Evolutionary conservation across 2,797 vertebrate species (phyloP).

Genomic region (Rousettus madagascariensis): DNA sequence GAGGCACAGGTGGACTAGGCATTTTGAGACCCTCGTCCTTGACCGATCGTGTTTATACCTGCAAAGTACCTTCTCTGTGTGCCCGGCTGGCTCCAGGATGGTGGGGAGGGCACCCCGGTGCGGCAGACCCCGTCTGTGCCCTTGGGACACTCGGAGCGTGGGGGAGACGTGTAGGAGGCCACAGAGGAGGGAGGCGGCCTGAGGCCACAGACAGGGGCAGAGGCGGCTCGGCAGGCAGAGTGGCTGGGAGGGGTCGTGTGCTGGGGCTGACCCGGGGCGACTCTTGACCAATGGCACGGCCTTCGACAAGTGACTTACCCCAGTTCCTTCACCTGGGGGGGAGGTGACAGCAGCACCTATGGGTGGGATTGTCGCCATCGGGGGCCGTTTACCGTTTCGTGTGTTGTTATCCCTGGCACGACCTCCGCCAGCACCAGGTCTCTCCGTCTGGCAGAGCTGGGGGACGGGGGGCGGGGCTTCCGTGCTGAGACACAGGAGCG

Average conservation of each 20-base stretch:
- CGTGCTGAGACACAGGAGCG: accelerated
- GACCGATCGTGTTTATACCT: accelerated
- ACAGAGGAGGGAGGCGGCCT: accelerated
- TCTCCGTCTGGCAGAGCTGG: accelerated
- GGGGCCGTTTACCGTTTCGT: accelerated
- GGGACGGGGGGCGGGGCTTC: neutral
- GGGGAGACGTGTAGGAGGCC: accelerated
- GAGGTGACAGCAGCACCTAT: accelerated
- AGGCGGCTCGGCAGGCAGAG: too few species aligned
- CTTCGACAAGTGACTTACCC: accelerated
- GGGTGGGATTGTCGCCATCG: accelerated
- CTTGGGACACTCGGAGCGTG: accelerated
- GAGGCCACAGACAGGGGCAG: neutral
- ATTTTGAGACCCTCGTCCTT: neutral
- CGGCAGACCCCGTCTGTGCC: neutral
- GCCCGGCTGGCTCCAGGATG: neutral
- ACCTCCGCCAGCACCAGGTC: accelerated
- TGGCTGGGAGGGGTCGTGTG: accelerated
- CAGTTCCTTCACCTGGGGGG: accelerated
- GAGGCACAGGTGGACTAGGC: neutral
- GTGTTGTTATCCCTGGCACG: accelerated
- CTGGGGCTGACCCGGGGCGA: accelerated
- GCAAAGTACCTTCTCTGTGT: neutral
- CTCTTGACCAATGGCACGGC: accelerated
- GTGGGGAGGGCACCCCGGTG: accelerated